Evolutionary conservation across 2,797 vertebrate genomes (phyloP).

Genomic region (Parambassis ranga): DNA sequence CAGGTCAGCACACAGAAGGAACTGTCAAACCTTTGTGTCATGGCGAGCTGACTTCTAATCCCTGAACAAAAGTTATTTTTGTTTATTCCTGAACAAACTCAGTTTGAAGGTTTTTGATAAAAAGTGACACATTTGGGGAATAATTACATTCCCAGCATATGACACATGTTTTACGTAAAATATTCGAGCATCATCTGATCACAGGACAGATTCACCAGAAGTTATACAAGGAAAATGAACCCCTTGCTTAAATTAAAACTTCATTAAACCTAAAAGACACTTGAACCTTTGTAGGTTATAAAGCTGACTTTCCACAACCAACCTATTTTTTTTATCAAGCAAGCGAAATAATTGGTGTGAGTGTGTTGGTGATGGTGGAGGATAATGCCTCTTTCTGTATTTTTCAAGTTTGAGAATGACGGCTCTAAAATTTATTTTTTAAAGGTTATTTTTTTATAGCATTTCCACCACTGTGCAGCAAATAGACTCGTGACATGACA

Average conservation of each 20-base stretch:
- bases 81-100: no score
- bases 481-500: conserved; percentile 69
- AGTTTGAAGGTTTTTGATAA: no score
- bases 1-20: conserved; percentile 1
- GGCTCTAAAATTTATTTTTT: conserved; percentile 34
- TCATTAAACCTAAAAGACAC: no score
- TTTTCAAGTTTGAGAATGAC: conserved; percentile 22
- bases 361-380: not conserved
- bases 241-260: no score
- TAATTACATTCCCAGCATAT: no score
- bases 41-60: not conserved
- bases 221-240: no score
- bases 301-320: not conserved
- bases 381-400: not conserved
- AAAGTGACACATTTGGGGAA: no score
- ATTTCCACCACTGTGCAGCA: conserved; percentile 47
- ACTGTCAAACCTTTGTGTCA: not conserved
- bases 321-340: not conserved
- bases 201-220: no score
- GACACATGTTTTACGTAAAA: no score
- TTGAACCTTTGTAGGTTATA: not conserved
- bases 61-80: no score
- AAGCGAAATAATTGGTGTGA: not conserved
- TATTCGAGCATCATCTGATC: no score
- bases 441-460: conserved; percentile 52